Evolutionary conservation across 2,888 invertebrate genomes (phyloP).

Genomic region (Leucoptera coffeella): DNA sequence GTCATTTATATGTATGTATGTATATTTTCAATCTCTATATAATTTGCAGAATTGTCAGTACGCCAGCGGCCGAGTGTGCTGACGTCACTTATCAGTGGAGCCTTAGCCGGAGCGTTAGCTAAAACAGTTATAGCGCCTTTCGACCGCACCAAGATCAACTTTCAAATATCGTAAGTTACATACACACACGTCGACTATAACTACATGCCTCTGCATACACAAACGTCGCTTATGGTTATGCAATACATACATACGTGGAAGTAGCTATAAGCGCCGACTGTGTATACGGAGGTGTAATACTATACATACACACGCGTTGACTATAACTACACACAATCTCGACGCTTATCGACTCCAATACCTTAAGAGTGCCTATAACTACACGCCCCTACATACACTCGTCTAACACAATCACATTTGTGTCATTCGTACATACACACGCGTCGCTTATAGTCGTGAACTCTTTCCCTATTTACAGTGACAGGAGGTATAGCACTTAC

Average conservation of each 20-base stretch:
- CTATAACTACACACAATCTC: background rate
- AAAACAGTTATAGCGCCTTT: constrained; percentile 96
- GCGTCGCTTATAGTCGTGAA: constrained; percentile 2
- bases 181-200: no score
- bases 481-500: constrained; percentile 62
- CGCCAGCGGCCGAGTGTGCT: no score
- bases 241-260: no score
- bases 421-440: background rate
- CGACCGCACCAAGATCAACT: constrained; percentile 97
- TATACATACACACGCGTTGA: no score
- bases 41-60: no score
- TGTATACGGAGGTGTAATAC: no score
- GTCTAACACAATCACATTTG: no score
- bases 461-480: constrained; percentile 9
- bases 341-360: background rate
- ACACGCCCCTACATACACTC: constrained; percentile 1
- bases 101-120: constrained; percentile 88
- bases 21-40: no score
- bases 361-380: background rate
- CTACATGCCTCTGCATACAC: no score
- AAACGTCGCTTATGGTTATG: no score
- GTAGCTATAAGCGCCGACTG: no score
- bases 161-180: constrained; percentile 71
- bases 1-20: no score
- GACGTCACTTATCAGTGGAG: constrained; percentile 86